These are phyloP conservation scores for Aromia moschata DNA, from an alignment of 2,888 invertebrate genomes.

Conservation along the genomic window DNA sequence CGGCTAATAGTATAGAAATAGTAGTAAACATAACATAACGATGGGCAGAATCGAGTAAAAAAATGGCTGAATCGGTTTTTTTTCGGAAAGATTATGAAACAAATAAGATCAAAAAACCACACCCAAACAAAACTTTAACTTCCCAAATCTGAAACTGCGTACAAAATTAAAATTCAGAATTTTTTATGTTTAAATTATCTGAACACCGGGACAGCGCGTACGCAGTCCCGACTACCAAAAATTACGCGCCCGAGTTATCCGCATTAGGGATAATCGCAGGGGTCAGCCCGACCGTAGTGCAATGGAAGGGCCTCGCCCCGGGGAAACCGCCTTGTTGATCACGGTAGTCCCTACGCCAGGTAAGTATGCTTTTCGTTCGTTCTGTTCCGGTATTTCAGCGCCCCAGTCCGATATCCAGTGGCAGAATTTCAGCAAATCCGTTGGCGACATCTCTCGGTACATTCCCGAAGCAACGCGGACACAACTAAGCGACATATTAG, in stretches of 20 bases:
- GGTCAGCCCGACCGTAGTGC: slow-evolving; percentile 75
- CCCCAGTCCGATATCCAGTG: background rate
- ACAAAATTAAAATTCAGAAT: background rate
- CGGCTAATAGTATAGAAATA: too few relatives aligned
- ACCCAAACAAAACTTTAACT: too few relatives aligned
- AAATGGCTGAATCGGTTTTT: too few relatives aligned
- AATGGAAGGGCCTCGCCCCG: slow-evolving; percentile 76
- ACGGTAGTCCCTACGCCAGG: slow-evolving; percentile 70
- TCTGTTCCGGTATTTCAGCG: background rate
- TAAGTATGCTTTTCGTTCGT: slow-evolving; percentile 51
- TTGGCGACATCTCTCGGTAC: too few relatives aligned
- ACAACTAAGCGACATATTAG: too few relatives aligned
- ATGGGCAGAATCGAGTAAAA: too few relatives aligned
- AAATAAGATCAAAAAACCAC: too few relatives aligned
- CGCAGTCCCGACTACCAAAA: slow-evolving; percentile 75
- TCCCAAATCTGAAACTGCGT: slow-evolving; percentile 41
- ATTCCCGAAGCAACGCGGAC: too few relatives aligned
- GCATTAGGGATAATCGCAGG: slow-evolving; percentile 79
- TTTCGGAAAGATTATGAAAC: too few relatives aligned
- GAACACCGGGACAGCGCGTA: slow-evolving; percentile 66
- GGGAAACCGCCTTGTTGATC: slow-evolving; percentile 76
- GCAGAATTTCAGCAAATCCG: too few relatives aligned
- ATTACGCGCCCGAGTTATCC: slow-evolving; percentile 77
- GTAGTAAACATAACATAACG: too few relatives aligned
- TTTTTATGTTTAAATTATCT: background rate